Conservation (phyloP, 2,888 invertebrate genomes). For the Orthosia gracilis region DNA sequence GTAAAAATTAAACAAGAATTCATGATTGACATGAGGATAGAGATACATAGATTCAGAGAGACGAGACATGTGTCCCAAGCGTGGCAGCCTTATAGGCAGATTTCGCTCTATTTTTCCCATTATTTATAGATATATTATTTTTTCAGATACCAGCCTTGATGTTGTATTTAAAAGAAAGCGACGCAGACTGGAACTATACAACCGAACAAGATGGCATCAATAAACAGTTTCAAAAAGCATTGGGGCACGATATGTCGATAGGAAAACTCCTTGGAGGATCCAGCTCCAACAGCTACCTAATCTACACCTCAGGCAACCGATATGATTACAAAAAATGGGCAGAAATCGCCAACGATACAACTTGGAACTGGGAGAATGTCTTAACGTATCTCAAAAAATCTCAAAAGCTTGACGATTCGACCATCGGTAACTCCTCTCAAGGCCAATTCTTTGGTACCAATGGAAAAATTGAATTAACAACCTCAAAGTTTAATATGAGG, state of each 20-base stretch:
- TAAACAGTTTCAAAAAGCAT: constrained; percentile 43
- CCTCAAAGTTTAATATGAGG: constrained; percentile 18
- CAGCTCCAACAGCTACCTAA: constrained; percentile 54
- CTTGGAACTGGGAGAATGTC: constrained; percentile 73
- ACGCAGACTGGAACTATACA: constrained; percentile 63
- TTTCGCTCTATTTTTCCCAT: too few species aligned
- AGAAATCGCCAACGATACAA: constrained; percentile 59
- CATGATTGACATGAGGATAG: neutral
- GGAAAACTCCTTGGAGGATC: constrained; percentile 67
- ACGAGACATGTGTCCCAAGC: too few species aligned
- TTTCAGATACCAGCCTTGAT: constrained; percentile 64
- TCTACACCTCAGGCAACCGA: constrained; percentile 62
- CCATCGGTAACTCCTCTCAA: constrained; percentile 52
- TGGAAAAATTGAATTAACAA: constrained; percentile 63
- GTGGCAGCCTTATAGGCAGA: too few species aligned
- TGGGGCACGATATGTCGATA: constrained; percentile 50
- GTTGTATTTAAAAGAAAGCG: constrained; percentile 58
- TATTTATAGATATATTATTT: neutral
- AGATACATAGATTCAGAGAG: too few species aligned
- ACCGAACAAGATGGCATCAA: constrained; percentile 48
- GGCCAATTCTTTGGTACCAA: constrained; percentile 64
- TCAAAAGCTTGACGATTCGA: constrained; percentile 64
- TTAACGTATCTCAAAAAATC: constrained; percentile 74
- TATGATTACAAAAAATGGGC: constrained; percentile 74
- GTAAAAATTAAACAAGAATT: neutral